These are phyloP conservation scores for Oryzias celebensis DNA, from an alignment of 2,113 vertebrate genomes.

Conservation along the genomic window DNA sequence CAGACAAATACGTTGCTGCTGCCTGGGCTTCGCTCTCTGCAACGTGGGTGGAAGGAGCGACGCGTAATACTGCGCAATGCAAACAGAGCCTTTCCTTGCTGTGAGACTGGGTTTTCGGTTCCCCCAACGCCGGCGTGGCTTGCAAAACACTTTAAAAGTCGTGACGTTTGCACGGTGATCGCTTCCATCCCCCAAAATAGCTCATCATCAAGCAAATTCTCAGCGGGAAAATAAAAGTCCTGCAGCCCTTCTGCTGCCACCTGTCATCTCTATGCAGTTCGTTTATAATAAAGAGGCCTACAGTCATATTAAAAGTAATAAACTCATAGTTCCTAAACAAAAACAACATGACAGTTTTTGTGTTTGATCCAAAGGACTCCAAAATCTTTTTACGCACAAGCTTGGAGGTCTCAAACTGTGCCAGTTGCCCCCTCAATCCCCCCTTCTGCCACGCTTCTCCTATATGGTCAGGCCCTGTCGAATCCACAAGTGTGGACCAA, in stretches of 20 bases:
- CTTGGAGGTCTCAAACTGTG: slow-evolving; percentile 9
- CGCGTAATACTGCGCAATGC: slow-evolving; percentile 77
- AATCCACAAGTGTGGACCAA: slow-evolving; percentile 50
- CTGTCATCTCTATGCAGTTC: slow-evolving; percentile 53
- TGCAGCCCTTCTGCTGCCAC: slow-evolving; percentile 58
- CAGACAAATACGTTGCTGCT: slow-evolving; percentile 16
- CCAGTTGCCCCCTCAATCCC: slow-evolving; percentile 32
- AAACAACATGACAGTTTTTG: too few species aligned
- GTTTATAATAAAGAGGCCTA: slow-evolving; percentile 14
- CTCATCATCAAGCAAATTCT: slow-evolving; percentile 46
- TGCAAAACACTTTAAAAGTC: slow-evolving; percentile 8
- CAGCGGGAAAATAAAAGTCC: slow-evolving; percentile 49
- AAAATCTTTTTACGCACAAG: too few species aligned
- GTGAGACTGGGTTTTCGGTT: not conserved
- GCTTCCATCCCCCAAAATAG: slow-evolving; percentile 43
- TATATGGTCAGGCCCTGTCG: slow-evolving; percentile 24
- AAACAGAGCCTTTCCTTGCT: slow-evolving; percentile 69
- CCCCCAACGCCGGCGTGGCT: not conserved
- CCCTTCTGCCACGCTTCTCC: slow-evolving; percentile 33
- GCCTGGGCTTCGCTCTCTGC: slow-evolving; percentile 60
- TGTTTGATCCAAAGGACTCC: too few species aligned
- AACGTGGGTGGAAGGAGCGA: slow-evolving; percentile 75
- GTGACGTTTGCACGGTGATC: slow-evolving; percentile 9
- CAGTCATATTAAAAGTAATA: not conserved
- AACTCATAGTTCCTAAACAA: not conserved